A percentile compares a stretch with the other conserved stretches of the same genome.
Evolutionary conservation across 2,797 vertebrate species (phyloP).

Genomic region (Protosalanx chinensis): DNA sequence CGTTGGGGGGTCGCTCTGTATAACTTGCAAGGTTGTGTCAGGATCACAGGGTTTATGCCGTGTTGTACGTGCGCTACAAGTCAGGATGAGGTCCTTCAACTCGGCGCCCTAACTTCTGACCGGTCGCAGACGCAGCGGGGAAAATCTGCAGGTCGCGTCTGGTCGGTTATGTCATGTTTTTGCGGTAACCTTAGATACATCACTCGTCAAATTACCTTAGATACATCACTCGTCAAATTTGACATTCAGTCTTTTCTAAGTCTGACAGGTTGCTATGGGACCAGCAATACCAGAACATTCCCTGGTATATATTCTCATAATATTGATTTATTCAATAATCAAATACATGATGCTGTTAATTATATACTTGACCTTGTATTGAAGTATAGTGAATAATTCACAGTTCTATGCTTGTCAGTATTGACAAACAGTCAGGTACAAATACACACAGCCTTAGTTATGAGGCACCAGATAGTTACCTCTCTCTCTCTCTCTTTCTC

Average conservation of each 20-base stretch:
- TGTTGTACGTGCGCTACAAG: conserved; percentile 15
- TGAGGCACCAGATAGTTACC: neutral
- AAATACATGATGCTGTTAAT: neutral
- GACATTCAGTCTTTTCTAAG: neutral
- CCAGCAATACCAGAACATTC: too few relatives aligned
- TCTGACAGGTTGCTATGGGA: neutral
- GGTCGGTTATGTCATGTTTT: neutral
- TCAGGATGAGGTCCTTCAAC: conserved; percentile 8
- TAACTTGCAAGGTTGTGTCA: neutral
- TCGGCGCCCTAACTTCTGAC: neutral
- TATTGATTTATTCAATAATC: neutral
- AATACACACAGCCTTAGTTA: too few relatives aligned
- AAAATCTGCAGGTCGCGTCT: conserved; percentile 13
- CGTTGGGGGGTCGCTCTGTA: conserved; percentile 8
- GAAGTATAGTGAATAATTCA: too few relatives aligned
- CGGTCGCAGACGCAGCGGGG: conserved; percentile 19
- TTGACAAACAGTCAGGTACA: too few relatives aligned
- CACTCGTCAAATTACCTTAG: neutral
- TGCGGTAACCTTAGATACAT: neutral
- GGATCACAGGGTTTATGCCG: conserved; percentile 25
- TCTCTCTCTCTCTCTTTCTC: too few relatives aligned
- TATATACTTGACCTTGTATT: too few relatives aligned
- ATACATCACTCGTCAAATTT: neutral
- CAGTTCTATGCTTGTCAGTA: too few relatives aligned
- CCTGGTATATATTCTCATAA: neutral